These are phyloP conservation scores for Bradypus variegatus DNA, from an alignment of 2,797 vertebrate species.

Conservation along the genomic window DNA sequence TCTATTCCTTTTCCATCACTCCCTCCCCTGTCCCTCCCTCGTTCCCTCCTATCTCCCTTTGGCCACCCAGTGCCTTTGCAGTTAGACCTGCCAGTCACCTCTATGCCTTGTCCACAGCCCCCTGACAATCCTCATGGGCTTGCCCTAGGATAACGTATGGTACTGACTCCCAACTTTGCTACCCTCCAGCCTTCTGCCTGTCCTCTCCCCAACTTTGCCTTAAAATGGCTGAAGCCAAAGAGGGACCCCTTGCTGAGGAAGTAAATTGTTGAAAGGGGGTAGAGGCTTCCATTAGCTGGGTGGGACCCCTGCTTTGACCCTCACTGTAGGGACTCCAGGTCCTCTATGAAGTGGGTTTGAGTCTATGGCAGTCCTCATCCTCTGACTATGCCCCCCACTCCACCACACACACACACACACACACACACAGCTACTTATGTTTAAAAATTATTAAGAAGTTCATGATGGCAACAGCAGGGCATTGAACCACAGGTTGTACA, in stretches of 20 bases:
- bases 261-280: neutral
- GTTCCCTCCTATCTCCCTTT: neutral
- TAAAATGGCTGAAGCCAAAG: neutral
- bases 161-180: neutral
- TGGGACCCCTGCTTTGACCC: neutral
- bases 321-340: neutral
- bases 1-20: neutral
- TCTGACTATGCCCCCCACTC: neutral
- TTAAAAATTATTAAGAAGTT: neutral
- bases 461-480: neutral
- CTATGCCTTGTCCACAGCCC: neutral
- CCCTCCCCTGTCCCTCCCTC: neutral
- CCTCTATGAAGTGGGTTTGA: neutral
- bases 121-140: neutral
- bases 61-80: neutral
- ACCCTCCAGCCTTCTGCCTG: neutral
- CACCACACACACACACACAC: neutral
- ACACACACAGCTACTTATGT: neutral
- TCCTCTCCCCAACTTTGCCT: neutral
- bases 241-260: neutral
- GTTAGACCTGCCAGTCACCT: neutral
- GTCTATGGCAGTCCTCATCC: neutral
- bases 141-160: neutral
- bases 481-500: neutral
- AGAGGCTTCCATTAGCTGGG: neutral